Percentiles rank a stretch among this genome's conserved stretches.
These are phyloP conservation scores for Teleogryllus occipitalis DNA, from an alignment of 1,140 invertebrate species.

Conservation along the genomic window DNA sequence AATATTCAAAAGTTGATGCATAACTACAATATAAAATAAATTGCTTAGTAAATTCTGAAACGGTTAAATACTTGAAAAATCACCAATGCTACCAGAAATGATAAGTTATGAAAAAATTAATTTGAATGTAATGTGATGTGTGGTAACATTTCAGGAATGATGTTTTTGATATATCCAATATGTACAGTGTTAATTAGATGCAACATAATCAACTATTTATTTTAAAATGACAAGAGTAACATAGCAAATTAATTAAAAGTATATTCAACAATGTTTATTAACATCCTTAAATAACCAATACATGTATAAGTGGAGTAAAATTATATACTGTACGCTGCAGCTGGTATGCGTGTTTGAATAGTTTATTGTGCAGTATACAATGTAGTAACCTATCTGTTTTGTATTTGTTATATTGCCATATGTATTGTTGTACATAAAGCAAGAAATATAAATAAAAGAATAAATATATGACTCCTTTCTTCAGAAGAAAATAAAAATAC, in stretches of 20 bases:
- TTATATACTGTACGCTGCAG: not conserved
- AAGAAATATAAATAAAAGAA: not conserved
- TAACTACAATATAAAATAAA: no score
- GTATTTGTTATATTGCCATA: conserved; percentile 2
- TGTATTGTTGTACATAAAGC: not conserved
- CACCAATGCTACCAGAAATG: no score
- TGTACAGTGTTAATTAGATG: not conserved
- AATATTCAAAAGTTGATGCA: no score
- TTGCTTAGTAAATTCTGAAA: no score
- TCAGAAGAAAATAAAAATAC: no score
- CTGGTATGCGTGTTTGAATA: not conserved
- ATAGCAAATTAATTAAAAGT: not conserved
- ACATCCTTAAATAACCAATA: not conserved
- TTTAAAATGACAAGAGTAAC: not conserved
- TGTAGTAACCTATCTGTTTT: not conserved
- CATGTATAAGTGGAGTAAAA: not conserved
- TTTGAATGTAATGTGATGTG: not conserved
- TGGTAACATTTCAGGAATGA: not conserved
- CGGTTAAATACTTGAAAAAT: no score
- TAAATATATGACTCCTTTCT: no score
- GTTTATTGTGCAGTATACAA: not conserved
- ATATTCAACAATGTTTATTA: not conserved
- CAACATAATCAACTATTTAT: not conserved
- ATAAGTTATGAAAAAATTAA: not conserved
- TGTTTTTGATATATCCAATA: not conserved